These are phyloP conservation scores for Volucella zonaria DNA, from an alignment of 2,888 invertebrate species.

Conservation along the genomic window DNA sequence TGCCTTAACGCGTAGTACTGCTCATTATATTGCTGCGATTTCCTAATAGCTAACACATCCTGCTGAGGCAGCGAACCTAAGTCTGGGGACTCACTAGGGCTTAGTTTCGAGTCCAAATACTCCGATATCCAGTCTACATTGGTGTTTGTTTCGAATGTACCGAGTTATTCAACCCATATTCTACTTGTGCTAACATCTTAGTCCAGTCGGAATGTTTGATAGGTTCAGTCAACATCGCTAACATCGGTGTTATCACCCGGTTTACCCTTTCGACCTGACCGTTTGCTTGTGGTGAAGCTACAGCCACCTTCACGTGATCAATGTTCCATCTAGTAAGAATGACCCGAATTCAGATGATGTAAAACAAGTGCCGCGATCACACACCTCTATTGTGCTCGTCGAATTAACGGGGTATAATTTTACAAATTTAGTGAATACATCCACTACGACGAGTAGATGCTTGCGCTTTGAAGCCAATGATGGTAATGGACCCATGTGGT, in stretches of 20 bases:
- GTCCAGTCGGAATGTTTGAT: slow-evolving; percentile 40
- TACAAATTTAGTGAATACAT: slow-evolving; percentile 76
- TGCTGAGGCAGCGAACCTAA: slow-evolving; percentile 8
- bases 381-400: slow-evolving; percentile 1
- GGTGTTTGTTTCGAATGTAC: slow-evolving; percentile 26
- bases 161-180: slow-evolving; percentile 40
- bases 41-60: slow-evolving; percentile 16
- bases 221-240: slow-evolving; percentile 50
- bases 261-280: slow-evolving; percentile 75
- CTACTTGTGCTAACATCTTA: slow-evolving; percentile 14
- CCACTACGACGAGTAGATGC: no score
- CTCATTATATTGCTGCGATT: slow-evolving; percentile 24
- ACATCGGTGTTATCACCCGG: slow-evolving; percentile 41
- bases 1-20: no score
- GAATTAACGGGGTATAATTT: background rate
- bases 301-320: slow-evolving; percentile 75
- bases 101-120: background rate
- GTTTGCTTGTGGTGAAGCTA: slow-evolving; percentile 76
- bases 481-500: no score
- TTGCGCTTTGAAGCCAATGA: no score
- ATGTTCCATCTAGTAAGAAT: slow-evolving; percentile 72
- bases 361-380: slow-evolving; percentile 74
- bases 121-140: slow-evolving; percentile 29
- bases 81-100: background rate
- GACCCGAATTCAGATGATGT: no score